Evolutionary conservation across 2,888 invertebrate species (phyloP), one percentile per base, ranked within the genome.

Genomic region (Oegoconia quadripuncta): DNA sequence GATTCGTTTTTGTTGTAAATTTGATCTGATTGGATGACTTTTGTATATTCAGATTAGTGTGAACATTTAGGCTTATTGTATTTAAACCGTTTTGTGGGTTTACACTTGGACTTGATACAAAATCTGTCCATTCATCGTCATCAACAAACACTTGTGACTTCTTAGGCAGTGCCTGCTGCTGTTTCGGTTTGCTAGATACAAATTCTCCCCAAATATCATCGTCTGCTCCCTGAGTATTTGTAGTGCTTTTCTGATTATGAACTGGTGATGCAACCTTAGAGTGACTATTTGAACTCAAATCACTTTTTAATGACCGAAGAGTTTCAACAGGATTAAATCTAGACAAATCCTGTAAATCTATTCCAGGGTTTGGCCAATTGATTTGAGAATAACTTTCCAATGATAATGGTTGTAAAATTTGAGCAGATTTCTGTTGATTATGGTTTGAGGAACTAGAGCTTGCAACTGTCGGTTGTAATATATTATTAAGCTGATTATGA

Each of bases 131-230:
- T 55, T 88, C 88, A 37, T 88, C 88, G 34, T 83, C 84, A 37
- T 88, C 88, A 0, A 55, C 64, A 44, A 76, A 72, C 1, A 55
- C 50, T 0, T 67, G 50, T 9, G 60, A 50, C 50, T 77, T 81
- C 46, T 75, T 75, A 20, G 66, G 50, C 23, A 61, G 39, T 3
- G 59, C 34, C 37, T 61, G 59, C 41, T 71, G 74, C 37, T 57
- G 68, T 51, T 72, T 78, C 2, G 87, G 84, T 44, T 74, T 80
- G 50, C 81, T 86, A 0, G 88, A 90, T 14, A 91, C 88, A 59
- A 90, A 91, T 46, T 91, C 91, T 1, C 90, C 89, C 91, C 91
- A 91, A 50, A 88, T 88, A 41, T 90, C 90, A 12, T 90, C 90
- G 32, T 90, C 90, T 3, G 63, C 25, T 12, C 46, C 44, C 49